phyloP scores from a whole-genome alignment of 2,888 invertebrate species.

The Ochropleura plecta region DNA sequence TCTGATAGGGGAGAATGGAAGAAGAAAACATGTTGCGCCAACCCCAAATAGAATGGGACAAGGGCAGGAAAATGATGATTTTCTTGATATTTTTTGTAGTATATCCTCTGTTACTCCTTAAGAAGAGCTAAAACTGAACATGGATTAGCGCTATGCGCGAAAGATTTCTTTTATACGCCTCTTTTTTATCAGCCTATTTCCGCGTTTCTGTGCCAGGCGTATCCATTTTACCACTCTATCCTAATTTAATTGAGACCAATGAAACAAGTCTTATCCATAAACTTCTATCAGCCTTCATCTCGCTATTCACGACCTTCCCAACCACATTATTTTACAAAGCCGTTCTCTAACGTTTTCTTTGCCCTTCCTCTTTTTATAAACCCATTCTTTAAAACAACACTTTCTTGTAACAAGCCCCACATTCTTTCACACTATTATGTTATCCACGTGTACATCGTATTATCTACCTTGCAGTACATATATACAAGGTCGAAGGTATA shows the following conservation, averaged over 20 bases:
- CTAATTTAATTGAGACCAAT: neutral
- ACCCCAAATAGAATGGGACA: too few relatives aligned
- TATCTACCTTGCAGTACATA: too few relatives aligned
- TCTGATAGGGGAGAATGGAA: too few relatives aligned
- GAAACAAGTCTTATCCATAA: neutral
- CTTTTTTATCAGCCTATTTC: too few relatives aligned
- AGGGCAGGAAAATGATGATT: too few relatives aligned
- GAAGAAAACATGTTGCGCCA: too few relatives aligned
- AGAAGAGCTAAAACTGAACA: too few relatives aligned
- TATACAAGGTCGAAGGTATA: neutral
- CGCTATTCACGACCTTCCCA: neutral
- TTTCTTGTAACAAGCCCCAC: neutral
- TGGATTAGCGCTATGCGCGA: too few relatives aligned
- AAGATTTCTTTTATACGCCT: too few relatives aligned
- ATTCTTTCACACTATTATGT: neutral
- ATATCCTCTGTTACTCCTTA: too few relatives aligned
- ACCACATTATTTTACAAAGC: neutral
- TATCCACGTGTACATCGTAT: neutral
- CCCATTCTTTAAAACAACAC: neutral
- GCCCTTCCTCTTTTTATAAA: neutral
- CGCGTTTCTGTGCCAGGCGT: neutral
- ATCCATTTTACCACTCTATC: neutral
- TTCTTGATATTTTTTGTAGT: too few relatives aligned
- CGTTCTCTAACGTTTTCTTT: neutral
- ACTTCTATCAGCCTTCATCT: neutral